Evolutionary conservation across 1,140 invertebrate species (phyloP).

Genomic region (Caenorhabditis remanei): DNA sequence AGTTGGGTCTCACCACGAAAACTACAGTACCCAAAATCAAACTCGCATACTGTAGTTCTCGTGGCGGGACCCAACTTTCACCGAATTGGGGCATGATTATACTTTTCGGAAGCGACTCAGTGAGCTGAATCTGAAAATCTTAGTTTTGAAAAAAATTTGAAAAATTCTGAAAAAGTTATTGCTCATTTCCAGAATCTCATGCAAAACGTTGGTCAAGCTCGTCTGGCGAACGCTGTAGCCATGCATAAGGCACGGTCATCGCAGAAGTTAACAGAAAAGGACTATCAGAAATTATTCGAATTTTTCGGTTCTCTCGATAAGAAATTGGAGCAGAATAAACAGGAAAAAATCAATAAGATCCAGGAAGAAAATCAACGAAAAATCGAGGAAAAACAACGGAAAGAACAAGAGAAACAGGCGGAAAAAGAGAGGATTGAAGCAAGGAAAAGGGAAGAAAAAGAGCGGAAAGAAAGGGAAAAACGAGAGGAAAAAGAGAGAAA

Average conservation of each 20-base stretch:
- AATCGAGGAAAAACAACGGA: slow-evolving; percentile 1
- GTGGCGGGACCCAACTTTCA: too few species aligned
- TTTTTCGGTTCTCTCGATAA: neutral
- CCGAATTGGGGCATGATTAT: too few species aligned
- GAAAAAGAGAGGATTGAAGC: neutral
- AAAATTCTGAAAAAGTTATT: too few species aligned
- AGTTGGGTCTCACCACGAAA: too few species aligned
- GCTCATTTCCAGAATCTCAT: neutral
- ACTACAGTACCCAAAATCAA: too few species aligned
- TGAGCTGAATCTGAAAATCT: neutral
- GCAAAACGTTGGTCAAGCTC: neutral
- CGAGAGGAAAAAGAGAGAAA: slow-evolving; percentile 17
- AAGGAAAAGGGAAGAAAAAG: slow-evolving; percentile 33
- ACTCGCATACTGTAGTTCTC: too few species aligned
- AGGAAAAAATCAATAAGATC: neutral
- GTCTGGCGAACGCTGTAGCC: neutral
- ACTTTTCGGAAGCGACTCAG: too few species aligned
- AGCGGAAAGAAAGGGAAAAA: slow-evolving; percentile 25
- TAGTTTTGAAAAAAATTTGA: neutral
- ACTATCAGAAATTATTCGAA: neutral
- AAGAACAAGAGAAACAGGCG: neutral
- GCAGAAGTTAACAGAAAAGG: neutral
- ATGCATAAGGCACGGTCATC: neutral
- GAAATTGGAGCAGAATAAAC: neutral
- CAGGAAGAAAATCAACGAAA: neutral